Evolutionary conservation across 2,888 invertebrate species (phyloP), one percentile per base, ranked within the genome.

Genomic region (Drosophila atripex): DNA sequence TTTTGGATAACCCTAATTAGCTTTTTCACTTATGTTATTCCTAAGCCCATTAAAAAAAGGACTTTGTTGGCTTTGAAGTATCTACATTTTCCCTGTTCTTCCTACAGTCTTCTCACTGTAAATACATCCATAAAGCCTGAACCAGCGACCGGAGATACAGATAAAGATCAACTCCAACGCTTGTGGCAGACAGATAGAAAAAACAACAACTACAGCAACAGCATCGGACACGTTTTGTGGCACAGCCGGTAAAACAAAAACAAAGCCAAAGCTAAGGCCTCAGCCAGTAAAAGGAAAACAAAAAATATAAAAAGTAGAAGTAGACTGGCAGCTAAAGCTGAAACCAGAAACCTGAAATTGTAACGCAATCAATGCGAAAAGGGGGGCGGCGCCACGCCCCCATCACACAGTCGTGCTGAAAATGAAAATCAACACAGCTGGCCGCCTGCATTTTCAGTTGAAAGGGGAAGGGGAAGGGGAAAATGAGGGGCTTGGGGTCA

Each of bases 351-450:
- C 87, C 87, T 86, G 85, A 86, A 86, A 86, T 87, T 79, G 87
- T 85, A 86, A 85, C 86, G 87, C 82, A 88, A 88, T 87, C 86
- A 82, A 85, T 84, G 85, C 87, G 74, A 87, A 85, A 78, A 87
- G 74, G 25, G 53, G 54, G 61, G n/a, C 58, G 58, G 70, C 76
- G 74, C 74, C 78, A 60, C 72, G 64, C 72, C 69, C 68, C 77
- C 86, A 53, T 47, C 46, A 53, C 38, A 25, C 53, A 49, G 56
- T 49, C 74, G 63, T 76, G 82, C 88, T 86, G 86, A 86, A 83
- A 83, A 85, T 88, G 79, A 88, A 83, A 83, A 83, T 82, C 86
- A 83, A 82, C 86, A 87, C 76, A 80, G 76, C 76, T 84, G 78
- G 64, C 57, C 28, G 35, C 35, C 32, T 41, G 47, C 16, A 50